Evolutionary conservation across 2,888 invertebrate genomes (phyloP), one percentile per base, ranked within the genome.

Genomic region (Papilio protenor): DNA sequence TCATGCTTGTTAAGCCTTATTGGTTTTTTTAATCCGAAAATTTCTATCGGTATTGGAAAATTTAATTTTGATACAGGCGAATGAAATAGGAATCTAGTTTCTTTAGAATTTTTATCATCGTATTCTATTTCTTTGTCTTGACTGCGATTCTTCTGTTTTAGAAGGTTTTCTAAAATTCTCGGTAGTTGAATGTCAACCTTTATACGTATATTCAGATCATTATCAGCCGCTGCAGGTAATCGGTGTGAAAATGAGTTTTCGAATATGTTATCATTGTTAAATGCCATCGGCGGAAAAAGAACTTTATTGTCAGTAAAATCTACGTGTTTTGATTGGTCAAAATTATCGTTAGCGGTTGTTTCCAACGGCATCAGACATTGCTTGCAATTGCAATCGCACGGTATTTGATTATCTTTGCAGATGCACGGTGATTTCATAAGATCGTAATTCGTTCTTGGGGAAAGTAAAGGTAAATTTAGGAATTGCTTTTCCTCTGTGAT

Each of bases 121-220:
- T 83, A 81, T 72, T 86, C 84, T 10, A 81, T 73, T 18, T 75
- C 80, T 81, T 82, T 84, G 18, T 85, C 82, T 45, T 77, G 82
- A 80, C 81, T 87, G 55, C 80, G 80, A 75, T 82, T 83, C 80
- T 84, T 87, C 33, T 82, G 79, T 81, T 83, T 86, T n/a, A 84
- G 80, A n/a, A 82, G 72, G 27, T 78, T 78, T 71, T 90, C 87
- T 79, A 85, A 85, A 57, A 86, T 78, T 83, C 90, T 92, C 55
- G 94, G 94, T 64, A 93, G 79, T 82, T 93, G 89, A 69, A 94
- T 84, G 80, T 93, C 93, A 55, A 94, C 86, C 84, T 94, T 94
- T 61, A 94, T 87, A 80, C 87, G 87, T 77, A 94, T 84, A 77
- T 92, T 93, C 4, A 94, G 79, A 57, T 87, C 87, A 81, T 91